Base-by-base conservation (phyloP, 2,888 invertebrate species). In the Drosophila rellima region DNA sequence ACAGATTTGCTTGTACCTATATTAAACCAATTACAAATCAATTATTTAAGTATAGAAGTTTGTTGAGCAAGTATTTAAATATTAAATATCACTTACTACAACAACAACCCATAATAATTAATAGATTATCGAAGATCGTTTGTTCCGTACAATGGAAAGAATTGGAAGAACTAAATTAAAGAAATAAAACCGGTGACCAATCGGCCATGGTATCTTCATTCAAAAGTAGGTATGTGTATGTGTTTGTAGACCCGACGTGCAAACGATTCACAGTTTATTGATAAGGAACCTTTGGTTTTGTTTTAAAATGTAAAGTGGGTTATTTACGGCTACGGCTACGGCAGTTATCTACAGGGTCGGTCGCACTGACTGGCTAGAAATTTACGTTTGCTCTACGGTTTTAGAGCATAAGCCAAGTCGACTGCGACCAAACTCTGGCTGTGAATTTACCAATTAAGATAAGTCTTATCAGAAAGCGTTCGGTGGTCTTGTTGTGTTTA, bases 1-100 rank as follows among this genome's bases (percentile, higher is more conserved):
- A 89, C 86, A 2, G 88, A 89, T 47, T 89, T 89, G 57, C 89
- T 81, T n/a, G 78, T 64, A 70, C 89, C 88, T 84, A n/a, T 23
- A 48, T 42, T 15, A 60, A 35, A 60, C 26, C 5, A 60, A 13
- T 64, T 33, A 55, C 0, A 33, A 13, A 23, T 31, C 1, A 29
- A 39, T 61, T 66, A 55, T 54, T 63, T 57, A 29, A 40, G 29
- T 31, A 44, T n/a, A n/a, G n/a, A 44, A 35, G 23, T 45, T 44
- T 29, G 5, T 15, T 26, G 15, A 42, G n/a, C 35, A 3, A 18
- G 8, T 13, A 5, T 18, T 42, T 33, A 15, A 17, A 45, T 42
- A 48, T 39, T 35, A 18, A 35, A 40, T 45, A 40, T 45, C 31
- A 55, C 89, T 88, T 74, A 88, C 88, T 79, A 37, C 52, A 90